Evolutionary conservation across 2,113 vertebrate species (phyloP).

Genomic region (Tylochromis polylepis): DNA sequence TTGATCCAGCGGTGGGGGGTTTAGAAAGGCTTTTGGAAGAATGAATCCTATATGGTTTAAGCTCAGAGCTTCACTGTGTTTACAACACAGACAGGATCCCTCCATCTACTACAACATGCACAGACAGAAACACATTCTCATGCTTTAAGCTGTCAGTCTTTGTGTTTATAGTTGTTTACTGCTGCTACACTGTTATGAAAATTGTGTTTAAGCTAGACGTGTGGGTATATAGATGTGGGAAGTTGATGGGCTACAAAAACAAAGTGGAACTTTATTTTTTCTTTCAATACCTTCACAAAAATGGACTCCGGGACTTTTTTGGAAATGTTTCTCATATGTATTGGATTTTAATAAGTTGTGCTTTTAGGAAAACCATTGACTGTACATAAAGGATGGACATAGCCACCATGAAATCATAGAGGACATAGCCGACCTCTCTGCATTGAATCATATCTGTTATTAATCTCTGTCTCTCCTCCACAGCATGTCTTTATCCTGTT

Average conservation of each 20-base stretch:
- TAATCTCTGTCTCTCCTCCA: too few species aligned
- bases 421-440: too few species aligned
- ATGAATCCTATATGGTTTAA: conserved; percentile 20
- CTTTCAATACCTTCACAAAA: background rate
- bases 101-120: background rate
- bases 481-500: too few species aligned
- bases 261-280: background rate
- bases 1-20: conserved; percentile 36
- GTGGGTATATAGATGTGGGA: background rate
- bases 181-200: background rate
- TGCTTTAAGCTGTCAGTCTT: background rate
- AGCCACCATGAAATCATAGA: background rate
- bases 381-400: background rate
- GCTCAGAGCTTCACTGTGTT: conserved; percentile 1
- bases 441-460: too few species aligned
- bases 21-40: conserved; percentile 25
- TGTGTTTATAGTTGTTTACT: background rate
- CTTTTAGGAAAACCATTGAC: background rate
- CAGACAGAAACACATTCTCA: background rate
- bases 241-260: background rate
- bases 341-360: background rate
- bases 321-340: background rate
- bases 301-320: accelerated
- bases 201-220: background rate
- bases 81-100: conserved; percentile 3